Evolutionary conservation across 2,888 invertebrate species (phyloP), one percentile per base, ranked within the genome.

Genomic region (Argyresthia goedartella): DNA sequence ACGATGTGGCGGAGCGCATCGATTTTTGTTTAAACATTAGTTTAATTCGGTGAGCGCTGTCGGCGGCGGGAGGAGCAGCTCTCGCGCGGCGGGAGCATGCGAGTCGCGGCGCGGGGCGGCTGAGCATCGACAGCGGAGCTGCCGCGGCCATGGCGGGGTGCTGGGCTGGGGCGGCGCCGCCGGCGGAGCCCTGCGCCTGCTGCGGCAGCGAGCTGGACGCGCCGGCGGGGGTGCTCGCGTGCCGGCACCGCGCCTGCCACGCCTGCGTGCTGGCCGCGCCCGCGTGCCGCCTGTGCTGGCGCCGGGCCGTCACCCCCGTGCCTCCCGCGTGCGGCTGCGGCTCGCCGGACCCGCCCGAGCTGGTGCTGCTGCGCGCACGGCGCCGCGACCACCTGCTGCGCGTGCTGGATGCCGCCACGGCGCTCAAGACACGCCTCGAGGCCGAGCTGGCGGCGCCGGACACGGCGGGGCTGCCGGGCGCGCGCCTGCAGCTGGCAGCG

Each of bases 201-300:
- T 93, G 93, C 88, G 91, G 91, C 80, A 89, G 90, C 73, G 90
- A 91, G 73, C 93, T 92, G 91, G n/a, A n/a, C n/a, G 92, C 63
- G 85, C 87, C 56, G 92, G 92, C 73, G 90, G 91, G 69, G 88
- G 90, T 69, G 93, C 93, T 93, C 61, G 89, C 91, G 60, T 93
- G 93, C 87, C 93, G 93, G 74, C n/a, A n/a, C n/a, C 91, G 92
- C 79, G 93, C 93, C 78, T 93, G 93, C 73, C 86, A 93, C 73
- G 89, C 91, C 69, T 93, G 93, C 79, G 90, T 92, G 72, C 90
- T 69, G 92, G 90, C 54, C 88, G 8, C 88, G 65, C 78, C 92
- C 60, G 90, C 89, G 72, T 93, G 93, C 73, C 88, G 90, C 57
- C 91, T 92, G 73, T 93, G 93, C 76, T 92, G 92, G 91, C n/a